Evolutionary conservation across 2,113 vertebrate species (phyloP).

Genomic region (Notechis scutatus): DNA sequence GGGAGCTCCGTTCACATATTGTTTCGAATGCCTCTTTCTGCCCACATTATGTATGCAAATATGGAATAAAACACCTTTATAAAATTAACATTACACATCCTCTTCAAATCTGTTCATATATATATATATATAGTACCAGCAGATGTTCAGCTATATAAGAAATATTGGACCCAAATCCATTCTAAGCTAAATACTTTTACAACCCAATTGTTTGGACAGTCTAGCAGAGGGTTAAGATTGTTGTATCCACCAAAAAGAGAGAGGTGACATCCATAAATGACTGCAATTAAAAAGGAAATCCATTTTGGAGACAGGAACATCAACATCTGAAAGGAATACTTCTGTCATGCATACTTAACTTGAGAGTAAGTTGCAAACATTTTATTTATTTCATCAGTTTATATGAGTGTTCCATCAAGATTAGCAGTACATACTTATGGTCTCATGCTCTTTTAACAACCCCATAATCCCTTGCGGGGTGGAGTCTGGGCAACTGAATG

Average conservation of each 20-base stretch:
- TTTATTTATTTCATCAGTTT: background rate
- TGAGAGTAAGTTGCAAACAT: background rate
- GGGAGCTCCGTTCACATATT: background rate
- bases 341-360: background rate
- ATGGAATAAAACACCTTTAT: slow-evolving; percentile 2
- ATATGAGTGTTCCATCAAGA: background rate
- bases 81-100: slow-evolving; percentile 17
- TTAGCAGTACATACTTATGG: background rate
- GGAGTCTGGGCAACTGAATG: no score
- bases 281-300: background rate
- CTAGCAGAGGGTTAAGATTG: background rate
- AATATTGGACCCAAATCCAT: background rate
- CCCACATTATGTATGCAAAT: slow-evolving; percentile 6
- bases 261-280: background rate
- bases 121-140: background rate
- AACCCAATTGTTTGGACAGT: background rate
- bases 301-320: background rate
- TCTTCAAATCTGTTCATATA: slow-evolving; percentile 19
- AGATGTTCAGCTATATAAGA: slow-evolving; percentile 1
- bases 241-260: no score
- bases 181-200: background rate
- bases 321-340: background rate
- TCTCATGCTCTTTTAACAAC: no score
- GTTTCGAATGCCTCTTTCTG: slow-evolving; percentile 2
- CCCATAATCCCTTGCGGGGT: no score